These are phyloP conservation scores for Hydrolagus affinis DNA, from an alignment of 2,113 vertebrate genomes.

Conservation along the genomic window DNA sequence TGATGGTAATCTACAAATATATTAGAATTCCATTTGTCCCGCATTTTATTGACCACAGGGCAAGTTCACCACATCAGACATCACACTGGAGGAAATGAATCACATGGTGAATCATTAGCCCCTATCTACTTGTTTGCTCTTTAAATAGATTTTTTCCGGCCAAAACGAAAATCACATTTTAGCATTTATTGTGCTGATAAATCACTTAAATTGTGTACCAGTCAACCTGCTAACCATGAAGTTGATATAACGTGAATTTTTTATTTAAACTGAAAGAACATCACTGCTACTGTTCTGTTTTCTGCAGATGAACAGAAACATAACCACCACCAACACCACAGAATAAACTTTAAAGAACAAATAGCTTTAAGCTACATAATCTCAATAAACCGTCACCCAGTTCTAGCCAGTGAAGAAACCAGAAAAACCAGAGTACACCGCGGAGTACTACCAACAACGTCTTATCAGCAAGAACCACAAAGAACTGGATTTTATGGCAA, in stretches of 20 bases:
- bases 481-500: slow-evolving; percentile 15
- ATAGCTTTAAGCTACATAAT: neutral
- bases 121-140: too few species aligned
- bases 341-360: neutral
- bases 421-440: neutral
- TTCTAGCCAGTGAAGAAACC: neutral
- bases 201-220: neutral
- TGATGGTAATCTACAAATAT: too few species aligned
- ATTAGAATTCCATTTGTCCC: too few species aligned
- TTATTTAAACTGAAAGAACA: neutral
- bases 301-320: neutral
- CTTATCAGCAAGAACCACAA: neutral
- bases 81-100: too few species aligned
- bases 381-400: neutral
- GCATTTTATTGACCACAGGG: too few species aligned
- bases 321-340: neutral
- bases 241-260: neutral
- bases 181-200: neutral
- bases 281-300: neutral
- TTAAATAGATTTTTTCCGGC: too few species aligned
- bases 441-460: neutral
- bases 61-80: too few species aligned
- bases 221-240: neutral
- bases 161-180: neutral
- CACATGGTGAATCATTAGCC: too few species aligned